phyloP scores from a whole-genome alignment of 2,113 vertebrate genomes.

The Hydrochoerus hydrochaeris region DNA sequence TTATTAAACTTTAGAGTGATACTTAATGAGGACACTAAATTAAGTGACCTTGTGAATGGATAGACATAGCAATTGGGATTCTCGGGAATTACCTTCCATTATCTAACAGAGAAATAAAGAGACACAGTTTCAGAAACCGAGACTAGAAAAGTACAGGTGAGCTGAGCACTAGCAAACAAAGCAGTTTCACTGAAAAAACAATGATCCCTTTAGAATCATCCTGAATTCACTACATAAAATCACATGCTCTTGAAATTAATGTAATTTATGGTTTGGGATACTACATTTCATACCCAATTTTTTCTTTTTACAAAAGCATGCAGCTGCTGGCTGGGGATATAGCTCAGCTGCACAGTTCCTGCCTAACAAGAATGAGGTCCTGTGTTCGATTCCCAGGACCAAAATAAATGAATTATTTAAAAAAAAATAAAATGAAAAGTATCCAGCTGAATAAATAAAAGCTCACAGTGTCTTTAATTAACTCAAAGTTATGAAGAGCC shows the following conservation, averaged over 20 bases:
- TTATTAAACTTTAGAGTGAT: conserved; percentile 70
- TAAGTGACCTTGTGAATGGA: conserved; percentile 63
- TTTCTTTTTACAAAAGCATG: conserved; percentile 48
- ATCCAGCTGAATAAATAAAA: not conserved
- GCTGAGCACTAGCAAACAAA: conserved; percentile 21
- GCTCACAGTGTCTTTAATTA: not conserved
- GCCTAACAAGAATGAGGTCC: too few relatives aligned
- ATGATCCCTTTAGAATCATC: not conserved
- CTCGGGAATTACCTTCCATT: conserved; percentile 61
- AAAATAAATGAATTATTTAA: too few relatives aligned
- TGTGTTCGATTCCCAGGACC: too few relatives aligned
- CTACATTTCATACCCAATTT: conserved; percentile 27
- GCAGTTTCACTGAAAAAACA: conserved; percentile 47
- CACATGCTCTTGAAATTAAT: conserved; percentile 11
- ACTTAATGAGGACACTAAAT: conserved; percentile 63
- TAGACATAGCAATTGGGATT: conserved; percentile 57
- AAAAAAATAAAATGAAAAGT: not conserved
- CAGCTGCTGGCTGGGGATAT: not conserved
- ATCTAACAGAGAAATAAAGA: conserved; percentile 59
- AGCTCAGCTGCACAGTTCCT: too few relatives aligned
- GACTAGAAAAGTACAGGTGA: conserved; percentile 56
- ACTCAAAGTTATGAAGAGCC: not conserved
- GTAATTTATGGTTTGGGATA: conserved; percentile 20
- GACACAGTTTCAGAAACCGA: not conserved
- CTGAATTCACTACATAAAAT: not conserved